phyloP scores from a whole-genome alignment of 2,113 vertebrate species.

The Sylvilagus bachmani region DNA sequence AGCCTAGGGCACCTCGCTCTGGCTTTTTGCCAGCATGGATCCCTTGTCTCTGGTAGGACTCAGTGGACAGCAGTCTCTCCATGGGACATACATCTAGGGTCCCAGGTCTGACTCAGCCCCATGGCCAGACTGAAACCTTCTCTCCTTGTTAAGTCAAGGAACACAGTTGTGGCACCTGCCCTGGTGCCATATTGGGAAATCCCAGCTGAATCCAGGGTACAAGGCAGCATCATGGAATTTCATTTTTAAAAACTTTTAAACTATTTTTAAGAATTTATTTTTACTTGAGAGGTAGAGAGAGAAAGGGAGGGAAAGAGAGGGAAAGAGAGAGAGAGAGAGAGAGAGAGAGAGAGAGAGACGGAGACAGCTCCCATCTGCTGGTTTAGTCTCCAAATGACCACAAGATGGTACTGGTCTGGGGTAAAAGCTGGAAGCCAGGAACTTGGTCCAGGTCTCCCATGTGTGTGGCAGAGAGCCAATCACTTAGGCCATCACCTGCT shows the following conservation, averaged over 20 bases:
- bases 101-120: background rate
- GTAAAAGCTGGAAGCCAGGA: too few relatives aligned
- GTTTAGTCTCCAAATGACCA: too few relatives aligned
- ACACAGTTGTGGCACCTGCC: background rate
- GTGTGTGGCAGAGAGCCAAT: too few relatives aligned
- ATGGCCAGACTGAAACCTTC: rapidly evolving
- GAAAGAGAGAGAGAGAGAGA: too few relatives aligned
- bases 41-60: background rate
- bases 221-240: background rate
- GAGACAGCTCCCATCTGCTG: background rate
- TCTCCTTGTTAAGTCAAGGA: background rate
- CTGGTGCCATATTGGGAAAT: background rate
- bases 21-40: background rate
- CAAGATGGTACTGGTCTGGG: too few relatives aligned
- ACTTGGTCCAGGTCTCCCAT: too few relatives aligned
- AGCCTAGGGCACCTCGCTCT: background rate
- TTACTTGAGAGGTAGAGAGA: too few relatives aligned
- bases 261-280: too few relatives aligned
- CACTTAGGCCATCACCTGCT: too few relatives aligned
- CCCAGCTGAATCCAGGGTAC: background rate
- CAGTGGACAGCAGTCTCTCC: background rate
- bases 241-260: too few relatives aligned
- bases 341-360: too few relatives aligned
- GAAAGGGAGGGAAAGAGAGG: too few relatives aligned
- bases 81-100: background rate